Evolutionary conservation across 2,113 vertebrate genomes (phyloP), one percentile per base, ranked within the genome.

Genomic region (Astur gentilis): DNA sequence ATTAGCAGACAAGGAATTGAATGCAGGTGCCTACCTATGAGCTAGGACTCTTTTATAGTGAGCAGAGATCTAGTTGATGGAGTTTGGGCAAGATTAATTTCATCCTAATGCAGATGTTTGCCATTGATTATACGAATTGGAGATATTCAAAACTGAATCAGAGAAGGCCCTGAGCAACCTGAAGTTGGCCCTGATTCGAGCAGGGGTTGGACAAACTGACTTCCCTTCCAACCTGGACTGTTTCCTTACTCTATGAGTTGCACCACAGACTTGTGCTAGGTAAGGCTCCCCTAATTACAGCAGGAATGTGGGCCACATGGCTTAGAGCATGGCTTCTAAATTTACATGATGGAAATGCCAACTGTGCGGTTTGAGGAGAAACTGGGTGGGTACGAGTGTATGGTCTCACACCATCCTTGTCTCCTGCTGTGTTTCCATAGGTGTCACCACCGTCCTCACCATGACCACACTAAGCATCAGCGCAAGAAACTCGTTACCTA

Each of bases 391-490:
- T 26, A 1, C 0, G 0, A 45, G 13, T 2, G 8, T 34, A 2
- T 2, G 2, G 16, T 47, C 36, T 79, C 57, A 87, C 75, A 9
- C 10, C 61, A 14, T 13, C 31, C 54, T 42, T 10, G 34, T 60
- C 22, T 96, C 75, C 54, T 97, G 81, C 97, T 98, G 64, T 98
- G 45, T 95, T 73, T 91, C 86, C 73, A 4, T 98, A 99, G 99
- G 99, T 69, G 99, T 99, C 97, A 99, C 99, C 96, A 99, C 99
- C 2, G 99, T 99, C 86, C 99, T 99, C 93, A 99, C 99, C 96
- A 99, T 99, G 99, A 99, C 99, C 78, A 99, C 99, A 6, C 97
- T 99, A 96, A 99, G 99, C 98, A 99, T 99, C 98, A 99, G 99
- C 97, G 99, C 99, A 96, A 98, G 99, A 98, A 99, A 99, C 98